These are phyloP conservation scores for Exephanes ischioxanthus DNA, from an alignment of 2,888 invertebrate species.

Conservation along the genomic window DNA sequence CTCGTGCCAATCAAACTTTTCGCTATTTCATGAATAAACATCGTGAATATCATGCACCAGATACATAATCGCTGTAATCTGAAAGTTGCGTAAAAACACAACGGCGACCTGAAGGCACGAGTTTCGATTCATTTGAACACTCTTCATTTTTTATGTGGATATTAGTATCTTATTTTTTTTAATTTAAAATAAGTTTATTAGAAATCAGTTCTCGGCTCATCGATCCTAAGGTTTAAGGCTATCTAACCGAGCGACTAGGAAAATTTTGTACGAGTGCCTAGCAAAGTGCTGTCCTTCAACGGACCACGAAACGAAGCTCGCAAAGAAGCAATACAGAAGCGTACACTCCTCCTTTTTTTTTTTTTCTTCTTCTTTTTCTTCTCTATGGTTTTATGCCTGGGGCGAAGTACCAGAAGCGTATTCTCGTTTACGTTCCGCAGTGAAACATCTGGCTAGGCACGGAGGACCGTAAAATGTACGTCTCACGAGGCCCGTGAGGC, in stretches of 20 bases:
- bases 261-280: not conserved
- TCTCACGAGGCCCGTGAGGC: constrained; percentile 14
- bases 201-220: not conserved
- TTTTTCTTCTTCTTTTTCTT: not conserved
- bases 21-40: not conserved
- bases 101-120: not conserved
- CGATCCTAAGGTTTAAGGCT: not conserved
- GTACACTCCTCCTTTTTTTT: not conserved
- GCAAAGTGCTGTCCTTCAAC: not conserved
- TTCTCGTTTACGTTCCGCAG: constrained; percentile 5
- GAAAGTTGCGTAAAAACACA: not conserved
- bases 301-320: not conserved
- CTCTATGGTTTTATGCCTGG: not conserved
- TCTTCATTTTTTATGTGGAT: not conserved
- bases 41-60: not conserved
- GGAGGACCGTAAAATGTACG: constrained; percentile 42
- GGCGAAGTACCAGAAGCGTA: not conserved
- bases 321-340: not conserved
- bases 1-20: not conserved
- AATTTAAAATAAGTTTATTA: not conserved
- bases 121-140: not conserved
- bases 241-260: not conserved
- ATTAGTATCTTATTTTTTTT: not conserved
- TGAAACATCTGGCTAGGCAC: constrained; percentile 57
- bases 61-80: not conserved